Conservation (phyloP, 1,140 invertebrate genomes). For the Trialeurodes vaporariorum region DNA sequence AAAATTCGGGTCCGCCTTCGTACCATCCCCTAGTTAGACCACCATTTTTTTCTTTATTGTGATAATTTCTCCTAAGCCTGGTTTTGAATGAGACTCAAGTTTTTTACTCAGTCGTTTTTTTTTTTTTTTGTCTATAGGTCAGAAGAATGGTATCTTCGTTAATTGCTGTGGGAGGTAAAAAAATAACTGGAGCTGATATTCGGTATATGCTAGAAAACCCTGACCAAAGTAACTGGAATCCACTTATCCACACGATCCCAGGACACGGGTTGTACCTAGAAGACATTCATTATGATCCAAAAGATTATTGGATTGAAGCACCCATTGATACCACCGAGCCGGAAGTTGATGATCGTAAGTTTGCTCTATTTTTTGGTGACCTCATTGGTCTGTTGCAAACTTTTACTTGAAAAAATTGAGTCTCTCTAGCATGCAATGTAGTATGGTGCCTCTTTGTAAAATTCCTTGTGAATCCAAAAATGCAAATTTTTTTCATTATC, state of each 20-base stretch:
- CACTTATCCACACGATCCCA: constrained; percentile 12
- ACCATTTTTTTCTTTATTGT: too few species aligned
- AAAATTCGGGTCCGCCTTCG: too few species aligned
- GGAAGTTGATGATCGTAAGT: not conserved
- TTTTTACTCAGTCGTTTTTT: not conserved
- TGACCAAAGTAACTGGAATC: constrained; percentile 10
- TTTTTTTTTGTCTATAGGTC: constrained; percentile 14
- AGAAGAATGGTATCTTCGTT: constrained; percentile 15
- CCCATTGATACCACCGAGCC: not conserved
- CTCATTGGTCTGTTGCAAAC: too few species aligned
- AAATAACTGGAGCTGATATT: constrained; percentile 14
- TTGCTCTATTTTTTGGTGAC: too few species aligned
- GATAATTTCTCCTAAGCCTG: not conserved
- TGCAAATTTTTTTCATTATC: too few species aligned
- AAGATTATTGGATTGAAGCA: constrained; percentile 10
- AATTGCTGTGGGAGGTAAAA: constrained; percentile 15
- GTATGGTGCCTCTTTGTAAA: too few species aligned
- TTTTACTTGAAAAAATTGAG: too few species aligned
- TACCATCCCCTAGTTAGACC: too few species aligned
- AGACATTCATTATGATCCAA: constrained; percentile 16
- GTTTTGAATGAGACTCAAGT: too few species aligned
- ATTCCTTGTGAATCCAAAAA: too few species aligned
- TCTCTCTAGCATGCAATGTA: too few species aligned
- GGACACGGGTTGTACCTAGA: constrained; percentile 17
- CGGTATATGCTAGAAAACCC: constrained; percentile 19